A percentile compares a stretch with the other conserved stretches of the same genome.
These are phyloP conservation scores for Balaenoptera acutorostrata DNA, from an alignment of 2,113 vertebrate species.

Conservation along the genomic window DNA sequence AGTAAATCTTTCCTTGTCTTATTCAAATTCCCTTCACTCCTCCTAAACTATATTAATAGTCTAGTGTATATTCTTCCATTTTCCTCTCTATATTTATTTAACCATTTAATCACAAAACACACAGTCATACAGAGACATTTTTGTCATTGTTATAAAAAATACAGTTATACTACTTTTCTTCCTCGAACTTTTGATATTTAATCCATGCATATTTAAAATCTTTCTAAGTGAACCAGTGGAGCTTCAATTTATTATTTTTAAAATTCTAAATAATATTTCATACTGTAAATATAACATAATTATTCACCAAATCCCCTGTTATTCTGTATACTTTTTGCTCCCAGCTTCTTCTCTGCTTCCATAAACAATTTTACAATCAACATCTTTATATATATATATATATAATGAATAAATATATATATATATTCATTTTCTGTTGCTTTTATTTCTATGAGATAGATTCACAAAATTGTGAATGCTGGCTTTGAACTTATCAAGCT, in stretches of 20 bases:
- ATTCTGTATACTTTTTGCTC: neutral
- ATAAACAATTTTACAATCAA: neutral
- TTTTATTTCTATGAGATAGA: neutral
- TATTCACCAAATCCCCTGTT: neutral
- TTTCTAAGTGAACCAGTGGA: neutral
- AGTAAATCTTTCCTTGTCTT: neutral
- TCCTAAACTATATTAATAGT: neutral
- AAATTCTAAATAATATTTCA: neutral
- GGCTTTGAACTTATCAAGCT: neutral
- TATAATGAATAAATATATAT: neutral
- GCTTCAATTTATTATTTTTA: neutral
- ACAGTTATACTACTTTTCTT: neutral
- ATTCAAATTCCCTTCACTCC: neutral
- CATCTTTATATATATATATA: neutral
- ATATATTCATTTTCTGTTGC: neutral
- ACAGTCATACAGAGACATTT: neutral
- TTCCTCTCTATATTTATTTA: neutral
- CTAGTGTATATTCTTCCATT: neutral
- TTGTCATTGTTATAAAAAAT: neutral
- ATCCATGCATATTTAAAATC: neutral
- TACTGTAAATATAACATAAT: neutral
- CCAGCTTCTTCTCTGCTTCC: neutral
- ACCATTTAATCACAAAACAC: neutral
- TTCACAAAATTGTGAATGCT: neutral
- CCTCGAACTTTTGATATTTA: neutral